Evolutionary conservation across 2,113 vertebrate genomes (phyloP), one percentile per base, ranked within the genome.

Genomic region (Alligator mississippiensis): DNA sequence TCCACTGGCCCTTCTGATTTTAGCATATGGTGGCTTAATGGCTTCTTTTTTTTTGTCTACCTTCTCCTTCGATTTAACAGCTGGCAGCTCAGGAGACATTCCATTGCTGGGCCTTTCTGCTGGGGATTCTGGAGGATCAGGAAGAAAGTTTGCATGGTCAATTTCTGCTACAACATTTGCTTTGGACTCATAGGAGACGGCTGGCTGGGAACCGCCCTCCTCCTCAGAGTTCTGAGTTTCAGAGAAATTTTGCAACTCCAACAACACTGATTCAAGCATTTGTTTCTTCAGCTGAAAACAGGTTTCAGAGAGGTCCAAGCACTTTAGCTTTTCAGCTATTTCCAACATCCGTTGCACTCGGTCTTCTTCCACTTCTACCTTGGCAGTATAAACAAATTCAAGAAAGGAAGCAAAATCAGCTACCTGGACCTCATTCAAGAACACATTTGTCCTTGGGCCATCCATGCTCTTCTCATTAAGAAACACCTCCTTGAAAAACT

Each of bases 331-430:
- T 30, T 98, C 97, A 0, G 99, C 99, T 24, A 98, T 97, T 9
- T 98, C 98, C 5, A 98, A 97, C 93, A 99, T 98, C 3, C 98
- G 98, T 70, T 97, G 96, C 13, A 99, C 98, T 68, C 98, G 96
- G n/a, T 98, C 98, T 93, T 98, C 97, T 81, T 98, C 98, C 1
- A 99, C 98, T 76, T 98, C 97, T 1, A 99, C 98, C 84, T 96
- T 98, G 2, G 99, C 99, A 0, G 99, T 99, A 87, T 99, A 99
- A 6, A 98, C 98, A 77, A 99, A 99, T 38, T 99, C 99, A 60
- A 99, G 94, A 90, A 99, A 99, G 0, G 97, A 99, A 12, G 98
- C 98, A 79, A 99, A 99, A 70, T 99, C 98, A 0, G 93, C 94
- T 0, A 97, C 96, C 15, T 97, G 97, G 64, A 99, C 98, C 82